Evolutionary conservation across 2,113 vertebrate species (phyloP), one percentile per base, ranked within the genome.

Genomic region (Caretta caretta): DNA sequence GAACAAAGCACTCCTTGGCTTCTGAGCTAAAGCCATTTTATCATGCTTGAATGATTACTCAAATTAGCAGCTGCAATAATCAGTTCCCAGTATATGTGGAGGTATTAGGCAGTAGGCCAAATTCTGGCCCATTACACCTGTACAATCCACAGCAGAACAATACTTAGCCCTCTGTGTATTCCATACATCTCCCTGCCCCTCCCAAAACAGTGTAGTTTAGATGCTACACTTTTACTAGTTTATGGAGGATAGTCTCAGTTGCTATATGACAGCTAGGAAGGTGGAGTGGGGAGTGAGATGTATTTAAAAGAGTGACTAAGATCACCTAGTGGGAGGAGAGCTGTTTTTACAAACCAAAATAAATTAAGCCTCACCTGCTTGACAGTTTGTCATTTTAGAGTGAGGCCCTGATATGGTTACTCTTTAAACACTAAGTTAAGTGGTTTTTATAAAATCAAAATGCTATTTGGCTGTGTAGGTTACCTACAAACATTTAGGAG

Each of bases 131-230:
- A 54, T 31, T 24, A 76, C 38, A 76, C 38, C 22, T 4, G 9
- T 27, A 14, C 78, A 51, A 46, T 13, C 6, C 25, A 50, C 1
- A 3, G 75, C 85, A 35, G 48, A 80, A 48, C 24, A 20, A 19
- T 9, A 6, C 8, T 46, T 46, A 50, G 25, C n/a, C 31, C 59
- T 87, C 72, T 16, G 25, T 16, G 5, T 19, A 16, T 12, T 3
- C 5, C 2, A 31, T 13, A 59, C 5, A 1, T 3, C 38, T 38
- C 10, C 50, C 29, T 13, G 0, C 1, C 8, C 1, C 0, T 2
- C 1, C 42, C 80, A 7, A 65, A 81, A 20, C 2, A 0, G 62
- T 10, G 5, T 20, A 19, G 24, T 50, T 48, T 85, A 27, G 10
- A 53, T 25, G 5, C 14, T 42, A 82, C n/a, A 12, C 29, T 56